Percentiles rank a stretch among this genome's conserved stretches.
phyloP scores from a whole-genome alignment of 2,113 vertebrate species.

The Bujurquina vittata region DNA sequence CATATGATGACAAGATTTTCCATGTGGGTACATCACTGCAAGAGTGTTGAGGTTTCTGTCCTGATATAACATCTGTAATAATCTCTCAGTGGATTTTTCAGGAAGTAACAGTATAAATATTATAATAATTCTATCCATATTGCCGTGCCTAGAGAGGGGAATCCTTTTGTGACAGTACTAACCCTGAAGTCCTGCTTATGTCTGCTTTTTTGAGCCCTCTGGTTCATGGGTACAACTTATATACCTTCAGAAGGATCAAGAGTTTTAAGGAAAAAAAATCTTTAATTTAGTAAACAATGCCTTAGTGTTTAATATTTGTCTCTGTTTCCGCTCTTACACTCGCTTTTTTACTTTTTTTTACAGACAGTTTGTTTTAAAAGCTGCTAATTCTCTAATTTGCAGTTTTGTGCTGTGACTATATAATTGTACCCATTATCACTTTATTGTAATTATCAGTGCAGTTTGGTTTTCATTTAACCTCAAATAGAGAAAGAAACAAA shows the following conservation, averaged over 20 bases:
- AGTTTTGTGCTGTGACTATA: background rate
- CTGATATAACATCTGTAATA: fast-evolving
- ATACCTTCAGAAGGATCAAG: background rate
- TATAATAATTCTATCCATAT: background rate
- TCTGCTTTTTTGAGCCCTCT: background rate
- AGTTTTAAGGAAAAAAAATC: background rate
- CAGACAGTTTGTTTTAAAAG: background rate
- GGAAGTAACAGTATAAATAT: background rate
- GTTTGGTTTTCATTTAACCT: background rate
- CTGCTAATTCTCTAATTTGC: background rate
- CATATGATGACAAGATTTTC: background rate
- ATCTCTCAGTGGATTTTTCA: background rate
- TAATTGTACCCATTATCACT: background rate
- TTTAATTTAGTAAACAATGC: background rate
- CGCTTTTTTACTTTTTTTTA: background rate
- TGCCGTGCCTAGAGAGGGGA: background rate
- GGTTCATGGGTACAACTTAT: background rate
- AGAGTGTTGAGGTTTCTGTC: fast-evolving
- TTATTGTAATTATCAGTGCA: background rate
- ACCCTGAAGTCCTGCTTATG: background rate
- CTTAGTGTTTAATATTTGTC: background rate
- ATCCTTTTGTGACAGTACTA: background rate
- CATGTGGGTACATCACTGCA: background rate
- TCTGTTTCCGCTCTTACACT: background rate
- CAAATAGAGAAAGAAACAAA: background rate